Conservation (phyloP, 2,888 invertebrate genomes). For the Drosophila incognita region DNA sequence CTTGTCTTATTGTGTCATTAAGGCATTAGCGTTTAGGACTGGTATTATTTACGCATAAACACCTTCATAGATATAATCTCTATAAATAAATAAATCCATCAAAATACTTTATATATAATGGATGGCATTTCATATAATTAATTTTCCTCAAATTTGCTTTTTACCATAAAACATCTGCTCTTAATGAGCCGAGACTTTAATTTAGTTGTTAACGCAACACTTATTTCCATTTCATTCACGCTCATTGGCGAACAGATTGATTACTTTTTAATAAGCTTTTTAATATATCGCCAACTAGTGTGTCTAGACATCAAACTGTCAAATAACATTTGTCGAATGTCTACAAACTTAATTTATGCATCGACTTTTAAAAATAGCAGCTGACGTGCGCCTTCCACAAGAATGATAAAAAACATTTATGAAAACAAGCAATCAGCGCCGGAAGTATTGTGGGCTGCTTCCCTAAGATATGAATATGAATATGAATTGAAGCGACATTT, state of each 20-base stretch:
- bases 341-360: slow-evolving; percentile 49
- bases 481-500: background rate
- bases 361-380: slow-evolving; percentile 58
- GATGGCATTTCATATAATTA: background rate
- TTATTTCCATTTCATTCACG: background rate
- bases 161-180: background rate
- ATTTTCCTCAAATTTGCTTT: background rate
- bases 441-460: background rate
- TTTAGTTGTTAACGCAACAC: slow-evolving; percentile 11
- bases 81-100: background rate
- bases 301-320: slow-evolving; percentile 38
- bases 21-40: background rate
- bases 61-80: background rate
- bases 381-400: slow-evolving; percentile 16
- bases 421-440: background rate
- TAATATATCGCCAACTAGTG: slow-evolving; percentile 46
- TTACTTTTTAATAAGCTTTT: slow-evolving; percentile 53
- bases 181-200: background rate
- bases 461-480: background rate
- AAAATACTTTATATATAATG: background rate
- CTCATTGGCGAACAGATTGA: slow-evolving; percentile 56
- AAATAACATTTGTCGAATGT: slow-evolving; percentile 20
- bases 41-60: background rate
- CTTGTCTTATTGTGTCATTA: background rate
- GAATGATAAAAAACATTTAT: slow-evolving; percentile 10